Evolutionary conservation across 2,113 vertebrate species (phyloP).

Genomic region (Fregata magnificens): DNA sequence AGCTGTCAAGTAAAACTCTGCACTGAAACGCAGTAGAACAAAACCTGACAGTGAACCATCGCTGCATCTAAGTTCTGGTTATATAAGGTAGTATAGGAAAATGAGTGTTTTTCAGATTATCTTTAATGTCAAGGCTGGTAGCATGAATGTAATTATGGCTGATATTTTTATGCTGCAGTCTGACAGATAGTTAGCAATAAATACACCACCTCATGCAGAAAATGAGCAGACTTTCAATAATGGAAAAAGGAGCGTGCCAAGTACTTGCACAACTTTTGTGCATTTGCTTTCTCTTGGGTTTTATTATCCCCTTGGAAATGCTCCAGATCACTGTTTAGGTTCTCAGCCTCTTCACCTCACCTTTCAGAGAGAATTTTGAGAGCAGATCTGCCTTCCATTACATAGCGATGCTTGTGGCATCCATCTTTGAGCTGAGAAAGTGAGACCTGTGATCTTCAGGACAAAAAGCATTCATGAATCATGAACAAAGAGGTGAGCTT

Average conservation of each 20-base stretch:
- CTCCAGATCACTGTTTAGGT: neutral
- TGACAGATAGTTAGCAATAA: slow-evolving; percentile 55
- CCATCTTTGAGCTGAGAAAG: neutral
- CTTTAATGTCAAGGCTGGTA: slow-evolving; percentile 37
- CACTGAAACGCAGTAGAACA: slow-evolving; percentile 7
- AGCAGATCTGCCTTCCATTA: neutral
- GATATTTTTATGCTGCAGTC: slow-evolving; percentile 60
- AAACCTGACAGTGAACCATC: slow-evolving; percentile 9
- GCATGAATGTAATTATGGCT: slow-evolving; percentile 51
- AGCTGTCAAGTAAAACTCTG: slow-evolving; percentile 16
- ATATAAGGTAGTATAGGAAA: slow-evolving; percentile 37
- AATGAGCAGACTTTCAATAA: slow-evolving; percentile 32
- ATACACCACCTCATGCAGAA: slow-evolving; percentile 30
- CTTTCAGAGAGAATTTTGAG: neutral
- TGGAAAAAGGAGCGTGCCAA: neutral
- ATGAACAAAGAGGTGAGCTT: neutral
- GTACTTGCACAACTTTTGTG: neutral
- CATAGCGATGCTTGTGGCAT: neutral
- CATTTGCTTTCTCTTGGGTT: neutral
- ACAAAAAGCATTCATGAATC: neutral
- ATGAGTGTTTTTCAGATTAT: slow-evolving; percentile 37
- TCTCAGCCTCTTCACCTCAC: neutral
- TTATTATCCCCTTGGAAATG: neutral
- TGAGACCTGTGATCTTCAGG: neutral
- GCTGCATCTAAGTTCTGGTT: slow-evolving; percentile 16